phyloP scores from a whole-genome alignment of 2,113 vertebrate species.

The Cromileptes altivelis region DNA sequence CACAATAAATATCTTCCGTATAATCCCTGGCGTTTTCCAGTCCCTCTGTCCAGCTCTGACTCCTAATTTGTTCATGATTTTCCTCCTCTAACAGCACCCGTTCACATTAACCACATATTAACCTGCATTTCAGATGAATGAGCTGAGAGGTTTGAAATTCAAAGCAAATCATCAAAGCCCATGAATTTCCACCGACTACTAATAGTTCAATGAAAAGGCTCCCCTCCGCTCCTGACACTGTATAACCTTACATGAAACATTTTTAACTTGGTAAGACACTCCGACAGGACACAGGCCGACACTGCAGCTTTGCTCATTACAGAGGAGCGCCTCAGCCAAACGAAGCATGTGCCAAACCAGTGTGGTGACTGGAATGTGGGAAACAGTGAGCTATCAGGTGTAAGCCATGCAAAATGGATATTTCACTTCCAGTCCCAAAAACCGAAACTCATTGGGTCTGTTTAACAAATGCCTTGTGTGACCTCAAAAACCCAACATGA shows the following conservation, averaged over 20 bases:
- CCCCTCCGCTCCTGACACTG: constrained; percentile 11
- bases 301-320: constrained; percentile 42
- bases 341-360: constrained; percentile 27
- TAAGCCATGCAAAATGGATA: constrained; percentile 31
- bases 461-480: background rate
- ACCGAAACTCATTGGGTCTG: constrained; percentile 5
- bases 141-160: constrained; percentile 38
- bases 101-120: constrained; percentile 12
- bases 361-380: constrained; percentile 26
- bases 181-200: background rate
- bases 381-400: constrained; percentile 28
- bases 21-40: constrained; percentile 36
- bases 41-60: constrained; percentile 12
- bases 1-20: constrained; percentile 18
- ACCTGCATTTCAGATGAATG: constrained; percentile 47
- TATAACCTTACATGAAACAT: constrained; percentile 59
- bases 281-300: constrained; percentile 39
- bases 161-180: constrained; percentile 41
- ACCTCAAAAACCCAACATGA: background rate
- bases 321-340: constrained; percentile 21
- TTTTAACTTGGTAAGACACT: constrained; percentile 45
- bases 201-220: constrained; percentile 18
- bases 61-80: constrained; percentile 1
- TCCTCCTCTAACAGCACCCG: background rate
- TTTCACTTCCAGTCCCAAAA: constrained; percentile 27